Conservation (phyloP, 2,113 vertebrate species). For the Phoenicopterus ruber region DNA sequence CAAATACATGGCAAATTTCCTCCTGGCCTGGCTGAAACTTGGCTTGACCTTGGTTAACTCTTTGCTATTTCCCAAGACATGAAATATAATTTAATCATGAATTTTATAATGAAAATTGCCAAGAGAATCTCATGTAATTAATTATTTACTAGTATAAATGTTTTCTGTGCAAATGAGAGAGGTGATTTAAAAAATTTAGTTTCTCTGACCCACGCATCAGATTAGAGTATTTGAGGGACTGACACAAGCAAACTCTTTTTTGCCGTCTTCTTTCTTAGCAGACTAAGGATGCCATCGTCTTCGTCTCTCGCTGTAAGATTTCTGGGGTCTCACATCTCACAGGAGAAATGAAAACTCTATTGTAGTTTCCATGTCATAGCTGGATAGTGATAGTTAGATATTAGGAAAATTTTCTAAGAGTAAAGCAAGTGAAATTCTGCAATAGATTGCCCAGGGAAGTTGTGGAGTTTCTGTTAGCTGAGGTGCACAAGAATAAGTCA, state of each 20-base stretch:
- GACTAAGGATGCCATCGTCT: neutral
- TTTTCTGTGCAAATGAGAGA: neutral
- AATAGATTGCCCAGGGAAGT: neutral
- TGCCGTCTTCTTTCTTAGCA: neutral
- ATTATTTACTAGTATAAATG: constrained; percentile 14
- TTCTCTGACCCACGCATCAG: neutral
- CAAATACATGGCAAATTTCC: neutral
- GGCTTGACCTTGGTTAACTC: neutral
- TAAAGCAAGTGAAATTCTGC: neutral
- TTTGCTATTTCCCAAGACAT: neutral
- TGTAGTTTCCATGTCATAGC: rapidly evolving
- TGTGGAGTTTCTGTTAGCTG: neutral
- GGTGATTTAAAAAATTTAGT: neutral
- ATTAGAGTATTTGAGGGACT: neutral
- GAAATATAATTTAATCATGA: constrained; percentile 4
- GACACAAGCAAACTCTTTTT: neutral
- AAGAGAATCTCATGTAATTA: neutral
- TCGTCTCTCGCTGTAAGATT: neutral
- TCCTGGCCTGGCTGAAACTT: neutral
- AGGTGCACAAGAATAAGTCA: neutral
- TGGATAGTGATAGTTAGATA: neutral
- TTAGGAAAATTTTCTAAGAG: neutral
- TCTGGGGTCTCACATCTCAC: neutral
- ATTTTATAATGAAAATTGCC: neutral
- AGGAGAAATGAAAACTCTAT: neutral